Base-by-base conservation (phyloP, 2,797 vertebrate species). In the Neomorphus geoffroyi region DNA sequence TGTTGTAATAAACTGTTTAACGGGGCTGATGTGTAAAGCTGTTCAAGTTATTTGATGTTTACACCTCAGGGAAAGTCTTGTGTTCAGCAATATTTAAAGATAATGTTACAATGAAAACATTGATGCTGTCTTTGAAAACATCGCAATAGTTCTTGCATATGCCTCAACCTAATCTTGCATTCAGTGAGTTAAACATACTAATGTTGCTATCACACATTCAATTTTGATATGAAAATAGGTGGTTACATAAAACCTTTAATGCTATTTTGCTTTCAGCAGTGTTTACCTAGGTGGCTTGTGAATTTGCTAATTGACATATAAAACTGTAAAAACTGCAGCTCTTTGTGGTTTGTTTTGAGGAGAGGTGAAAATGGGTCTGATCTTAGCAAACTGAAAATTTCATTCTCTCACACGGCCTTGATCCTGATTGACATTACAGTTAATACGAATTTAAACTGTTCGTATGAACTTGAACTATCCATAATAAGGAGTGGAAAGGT, bases 1-100 rank as follows among this genome's bases (percentile, higher is more conserved):
- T 99, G 99, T 99, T 99, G 99, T 99, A 99, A 99, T 99, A 99
- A 99, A 99, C 98, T 98, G 98, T 99, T 99, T 98, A 98, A 98
- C 98, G 98, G 98, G 98, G 99, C 99, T 98, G 98, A 98, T 98
- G 98, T 98, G 98, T 98, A 99, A 98, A 98, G 98, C 98, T 99
- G 98, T 98, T 98, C 98, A 98, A 98, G 97, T 98, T 98, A 98
- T 98, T 98, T 98, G 98, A 98, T 98, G 98, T 98, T 98, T 98
- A 98, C 98, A 98, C 98, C 98, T 98, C 98, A 98, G 98, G 98
- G 98, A 98, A 98, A 97, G 98, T 98, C 97, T 98, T 98, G 97
- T 98, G 98, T 98, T 98, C 97, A 98, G 98, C 98, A 98, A 98
- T 98, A 98, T 98, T 97, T 98, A 97, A 98, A 97, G 97, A 98